Percentiles rank a stretch among this genome's conserved stretches.
These are phyloP conservation scores for Apogon hyalosoma DNA, from an alignment of 2,797 vertebrate genomes.

Conservation along the genomic window DNA sequence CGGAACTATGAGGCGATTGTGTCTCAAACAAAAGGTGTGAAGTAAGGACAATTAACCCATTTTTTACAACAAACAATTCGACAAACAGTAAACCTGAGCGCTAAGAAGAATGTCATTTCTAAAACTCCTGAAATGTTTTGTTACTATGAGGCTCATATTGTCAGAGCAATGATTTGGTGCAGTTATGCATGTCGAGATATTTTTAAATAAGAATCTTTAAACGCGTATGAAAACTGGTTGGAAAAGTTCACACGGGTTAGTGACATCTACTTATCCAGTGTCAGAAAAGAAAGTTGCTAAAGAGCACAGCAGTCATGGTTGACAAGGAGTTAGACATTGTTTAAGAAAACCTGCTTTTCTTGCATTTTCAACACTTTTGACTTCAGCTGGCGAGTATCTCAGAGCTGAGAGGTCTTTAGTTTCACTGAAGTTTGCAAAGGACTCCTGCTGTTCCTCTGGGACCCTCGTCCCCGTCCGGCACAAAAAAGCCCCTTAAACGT, in stretches of 20 bases:
- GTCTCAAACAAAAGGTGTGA: constrained; percentile 30
- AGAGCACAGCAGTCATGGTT: constrained; percentile 69
- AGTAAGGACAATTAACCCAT: constrained; percentile 24
- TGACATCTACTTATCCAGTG: constrained; percentile 62
- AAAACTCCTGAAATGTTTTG: too few species aligned
- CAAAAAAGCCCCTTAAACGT: constrained; percentile 85
- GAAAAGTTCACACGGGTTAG: constrained; percentile 8
- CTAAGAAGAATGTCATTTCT: too few species aligned
- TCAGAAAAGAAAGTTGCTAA: constrained; percentile 62
- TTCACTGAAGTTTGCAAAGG: constrained; percentile 77
- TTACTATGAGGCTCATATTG: too few species aligned
- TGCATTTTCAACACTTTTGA: constrained; percentile 80
- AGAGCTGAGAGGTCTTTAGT: constrained; percentile 80
- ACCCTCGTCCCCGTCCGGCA: constrained; percentile 75
- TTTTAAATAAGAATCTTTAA: too few species aligned
- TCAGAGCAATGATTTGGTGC: too few species aligned
- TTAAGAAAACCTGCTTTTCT: constrained; percentile 77
- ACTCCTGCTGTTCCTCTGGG: constrained; percentile 80
- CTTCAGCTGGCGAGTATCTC: constrained; percentile 84
- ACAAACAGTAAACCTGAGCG: too few species aligned
- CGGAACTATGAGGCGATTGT: constrained; percentile 7
- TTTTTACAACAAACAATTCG: too few species aligned
- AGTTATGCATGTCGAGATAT: too few species aligned
- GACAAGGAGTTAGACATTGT: constrained; percentile 73
- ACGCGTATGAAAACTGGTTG: not conserved